phyloP scores from a whole-genome alignment of 2,113 vertebrate species.

The Sphaerodactylus townsendi region DNA sequence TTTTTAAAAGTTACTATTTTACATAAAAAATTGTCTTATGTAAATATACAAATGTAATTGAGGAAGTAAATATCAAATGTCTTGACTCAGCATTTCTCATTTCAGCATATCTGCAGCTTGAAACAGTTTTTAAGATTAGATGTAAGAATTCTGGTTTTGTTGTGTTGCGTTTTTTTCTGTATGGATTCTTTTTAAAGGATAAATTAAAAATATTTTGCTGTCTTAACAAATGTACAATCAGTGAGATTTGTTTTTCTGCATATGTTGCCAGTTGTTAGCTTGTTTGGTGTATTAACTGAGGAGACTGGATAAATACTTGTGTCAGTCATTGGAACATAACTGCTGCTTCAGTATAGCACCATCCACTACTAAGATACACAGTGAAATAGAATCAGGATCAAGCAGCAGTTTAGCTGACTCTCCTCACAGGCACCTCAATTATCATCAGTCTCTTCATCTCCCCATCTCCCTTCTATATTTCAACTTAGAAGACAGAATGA shows the following conservation, averaged over 20 bases:
- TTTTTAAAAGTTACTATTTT: too few relatives aligned
- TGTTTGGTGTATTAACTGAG: not conserved
- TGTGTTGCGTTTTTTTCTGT: too few relatives aligned
- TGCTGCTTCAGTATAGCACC: not conserved
- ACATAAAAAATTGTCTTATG: not conserved
- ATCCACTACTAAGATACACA: not conserved
- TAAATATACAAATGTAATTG: not conserved
- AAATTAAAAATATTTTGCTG: not conserved
- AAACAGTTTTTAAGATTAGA: not conserved
- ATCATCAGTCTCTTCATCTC: not conserved
- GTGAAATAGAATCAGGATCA: not conserved
- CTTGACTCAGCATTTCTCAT: not conserved
- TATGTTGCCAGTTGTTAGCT: not conserved
- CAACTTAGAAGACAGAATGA: not conserved
- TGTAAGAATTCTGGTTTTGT: not conserved
- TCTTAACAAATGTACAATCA: not conserved
- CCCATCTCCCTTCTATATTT: not conserved
- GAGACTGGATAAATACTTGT: not conserved
- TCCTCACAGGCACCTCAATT: not conserved
- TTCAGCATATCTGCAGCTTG: not conserved
- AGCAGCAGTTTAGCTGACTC: not conserved
- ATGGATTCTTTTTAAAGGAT: not conserved
- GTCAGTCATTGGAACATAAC: not conserved
- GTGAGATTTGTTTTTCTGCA: not conserved
- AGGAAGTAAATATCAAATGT: not conserved